These are phyloP conservation scores for Zapus hudsonius DNA, from an alignment of 2,113 vertebrate genomes.

Conservation along the genomic window DNA sequence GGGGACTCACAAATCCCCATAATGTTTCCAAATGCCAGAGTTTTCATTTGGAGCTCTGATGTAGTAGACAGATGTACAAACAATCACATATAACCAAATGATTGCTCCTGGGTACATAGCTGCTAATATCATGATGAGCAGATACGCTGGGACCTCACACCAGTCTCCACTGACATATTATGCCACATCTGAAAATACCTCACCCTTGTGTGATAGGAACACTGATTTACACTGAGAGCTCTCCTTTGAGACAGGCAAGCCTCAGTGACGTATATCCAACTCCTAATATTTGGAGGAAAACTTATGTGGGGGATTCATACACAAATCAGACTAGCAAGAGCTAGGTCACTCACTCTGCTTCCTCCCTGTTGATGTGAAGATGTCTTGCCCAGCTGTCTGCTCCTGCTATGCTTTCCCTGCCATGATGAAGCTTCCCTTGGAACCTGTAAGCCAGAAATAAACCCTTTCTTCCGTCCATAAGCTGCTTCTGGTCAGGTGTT, in stretches of 20 bases:
- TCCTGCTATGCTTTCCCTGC: no score
- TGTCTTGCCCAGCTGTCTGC: no score
- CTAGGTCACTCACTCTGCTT: no score
- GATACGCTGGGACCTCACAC: not conserved
- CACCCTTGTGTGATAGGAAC: not conserved
- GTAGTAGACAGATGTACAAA: constrained; percentile 71
- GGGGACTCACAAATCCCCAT: constrained; percentile 69
- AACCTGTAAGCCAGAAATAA: no score
- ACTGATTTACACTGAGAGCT: not conserved
- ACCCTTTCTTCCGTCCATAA: no score
- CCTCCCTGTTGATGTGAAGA: no score
- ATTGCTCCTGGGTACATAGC: constrained; percentile 33
- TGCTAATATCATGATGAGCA: constrained; percentile 7
- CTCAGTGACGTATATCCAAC: not conserved
- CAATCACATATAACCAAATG: constrained; percentile 51
- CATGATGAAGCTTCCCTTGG: no score
- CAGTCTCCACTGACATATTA: not conserved
- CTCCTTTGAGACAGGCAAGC: not conserved
- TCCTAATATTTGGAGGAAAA: not conserved
- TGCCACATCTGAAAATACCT: constrained; percentile 21
- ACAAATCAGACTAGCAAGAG: not conserved
- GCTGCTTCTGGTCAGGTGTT: no score
- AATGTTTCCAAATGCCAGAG: constrained; percentile 72
- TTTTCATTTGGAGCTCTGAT: constrained; percentile 73
- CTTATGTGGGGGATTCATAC: not conserved